Conservation (phyloP, 1,140 invertebrate genomes). For the Dinothrombium tinctorium region DNA sequence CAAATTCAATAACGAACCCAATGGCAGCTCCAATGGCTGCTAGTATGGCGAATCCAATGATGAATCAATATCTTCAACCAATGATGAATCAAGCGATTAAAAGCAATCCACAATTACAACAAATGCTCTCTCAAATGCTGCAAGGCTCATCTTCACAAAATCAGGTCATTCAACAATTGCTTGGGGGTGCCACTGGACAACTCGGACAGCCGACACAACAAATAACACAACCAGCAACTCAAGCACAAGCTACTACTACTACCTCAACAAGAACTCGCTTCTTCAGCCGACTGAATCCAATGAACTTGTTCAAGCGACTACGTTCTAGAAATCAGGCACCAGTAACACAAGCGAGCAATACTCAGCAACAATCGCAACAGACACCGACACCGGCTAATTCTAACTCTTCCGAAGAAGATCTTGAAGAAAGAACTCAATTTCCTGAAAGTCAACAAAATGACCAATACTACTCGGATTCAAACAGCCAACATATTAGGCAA, state of each 20-base stretch:
- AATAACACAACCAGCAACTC: not conserved
- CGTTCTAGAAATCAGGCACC: conserved; percentile 6
- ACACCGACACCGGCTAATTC: not conserved
- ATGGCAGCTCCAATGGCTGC: conserved; percentile 1
- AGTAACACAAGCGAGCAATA: too few species aligned
- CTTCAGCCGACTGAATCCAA: conserved; percentile 11
- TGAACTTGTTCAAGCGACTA: conserved; percentile 10
- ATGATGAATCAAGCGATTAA: not conserved
- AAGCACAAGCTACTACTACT: not conserved
- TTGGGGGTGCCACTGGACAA: not conserved
- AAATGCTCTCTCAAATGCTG: not conserved
- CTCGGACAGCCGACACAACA: not conserved
- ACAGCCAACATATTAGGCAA: too few species aligned
- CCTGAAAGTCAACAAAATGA: too few species aligned
- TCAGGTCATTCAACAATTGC: not conserved
- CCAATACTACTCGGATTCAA: too few species aligned
- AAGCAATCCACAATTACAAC: not conserved
- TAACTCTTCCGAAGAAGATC: not conserved
- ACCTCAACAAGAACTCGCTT: not conserved
- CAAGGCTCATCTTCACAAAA: not conserved
- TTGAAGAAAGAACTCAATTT: not conserved
- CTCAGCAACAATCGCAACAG: not conserved
- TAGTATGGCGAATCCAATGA: not conserved
- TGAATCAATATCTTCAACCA: not conserved
- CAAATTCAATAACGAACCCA: not conserved